Conservation (phyloP, 2,113 vertebrate species). For the Pandion haliaetus region DNA sequence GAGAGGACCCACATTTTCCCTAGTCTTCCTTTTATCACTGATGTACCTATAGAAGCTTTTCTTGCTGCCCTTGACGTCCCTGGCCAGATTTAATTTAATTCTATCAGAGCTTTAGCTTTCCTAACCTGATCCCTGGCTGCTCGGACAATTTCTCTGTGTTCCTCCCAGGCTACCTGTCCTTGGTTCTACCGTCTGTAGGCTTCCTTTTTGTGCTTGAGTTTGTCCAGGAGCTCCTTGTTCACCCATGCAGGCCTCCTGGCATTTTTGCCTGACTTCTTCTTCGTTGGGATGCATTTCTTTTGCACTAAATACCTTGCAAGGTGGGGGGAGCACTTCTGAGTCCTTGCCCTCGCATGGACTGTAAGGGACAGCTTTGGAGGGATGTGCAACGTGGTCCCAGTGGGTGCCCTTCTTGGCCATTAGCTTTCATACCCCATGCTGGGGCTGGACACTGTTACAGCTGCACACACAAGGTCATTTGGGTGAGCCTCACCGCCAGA, state of each 20-base stretch:
- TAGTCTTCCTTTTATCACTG: background rate
- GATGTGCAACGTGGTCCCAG: background rate
- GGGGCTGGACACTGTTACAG: background rate
- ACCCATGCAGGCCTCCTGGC: background rate
- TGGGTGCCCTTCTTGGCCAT: too few species aligned
- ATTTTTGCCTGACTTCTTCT: background rate
- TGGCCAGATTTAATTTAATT: background rate
- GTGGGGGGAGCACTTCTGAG: background rate
- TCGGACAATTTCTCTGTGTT: background rate
- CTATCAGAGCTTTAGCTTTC: background rate
- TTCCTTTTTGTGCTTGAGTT: background rate
- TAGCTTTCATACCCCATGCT: background rate
- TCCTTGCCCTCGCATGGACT: background rate
- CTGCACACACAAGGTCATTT: background rate
- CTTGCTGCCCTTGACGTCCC: background rate
- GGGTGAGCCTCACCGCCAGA: background rate
- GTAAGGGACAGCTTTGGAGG: background rate
- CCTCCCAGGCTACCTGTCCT: background rate
- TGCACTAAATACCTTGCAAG: background rate
- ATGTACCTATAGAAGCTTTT: background rate
- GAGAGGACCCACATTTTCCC: background rate
- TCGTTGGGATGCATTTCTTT: background rate
- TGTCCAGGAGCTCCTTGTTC: background rate
- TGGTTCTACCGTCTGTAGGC: background rate
- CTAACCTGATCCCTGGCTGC: background rate